Base-by-base conservation (phyloP, 2,888 invertebrate genomes). In the Rhagium mordax region DNA sequence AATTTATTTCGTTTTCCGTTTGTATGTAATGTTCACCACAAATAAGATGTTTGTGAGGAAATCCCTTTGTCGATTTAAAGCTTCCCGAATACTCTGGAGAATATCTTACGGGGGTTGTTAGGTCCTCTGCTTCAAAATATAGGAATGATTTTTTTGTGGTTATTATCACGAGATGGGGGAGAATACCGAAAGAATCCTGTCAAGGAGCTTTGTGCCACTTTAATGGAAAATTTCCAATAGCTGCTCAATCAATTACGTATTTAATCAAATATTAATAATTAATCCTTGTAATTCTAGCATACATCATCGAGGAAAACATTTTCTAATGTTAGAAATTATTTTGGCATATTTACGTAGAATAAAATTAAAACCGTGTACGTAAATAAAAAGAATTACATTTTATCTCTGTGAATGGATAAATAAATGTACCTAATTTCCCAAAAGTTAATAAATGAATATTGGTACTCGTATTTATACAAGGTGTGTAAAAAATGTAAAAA, bases 51-150 rank as follows among this genome's bases (percentile, higher is more conserved):
- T 41, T 41, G 41, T 3, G 41, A 13, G 13, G 41, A 41, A n/a
- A 41, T 41, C 3, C n/a, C 41, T 41, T 41, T 41, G 41, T 41
- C 41, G 5, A 41, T 13, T 41, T 41, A 41, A 41, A 41, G 41
- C 41, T n/a, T 41, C 41, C n/a, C 13, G 21, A 55, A 55, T 24
- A 55, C 55, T n/a, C n/a, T n/a, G 13, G 55, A 55, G 55, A 21
- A 55, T 55, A 16, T n/a, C 55, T 55, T 20, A 55, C 21, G n/a
- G 21, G 55, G 15, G 24, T 24, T 20, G 24, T 55, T n/a, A 41
- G 41, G 21, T 21, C 24, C n/a, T 21, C n/a, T 21, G 24, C 55
- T 20, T 20, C 20, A 16, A 51, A 51, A 21, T 20, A 18, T 51
- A 21, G 20, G 16, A 51, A 51, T 51, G 51, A 18, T 18, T 51